Conservation (phyloP, 53 echinoderm and acorn worm genomes). For the Stichopus horrens region DNA sequence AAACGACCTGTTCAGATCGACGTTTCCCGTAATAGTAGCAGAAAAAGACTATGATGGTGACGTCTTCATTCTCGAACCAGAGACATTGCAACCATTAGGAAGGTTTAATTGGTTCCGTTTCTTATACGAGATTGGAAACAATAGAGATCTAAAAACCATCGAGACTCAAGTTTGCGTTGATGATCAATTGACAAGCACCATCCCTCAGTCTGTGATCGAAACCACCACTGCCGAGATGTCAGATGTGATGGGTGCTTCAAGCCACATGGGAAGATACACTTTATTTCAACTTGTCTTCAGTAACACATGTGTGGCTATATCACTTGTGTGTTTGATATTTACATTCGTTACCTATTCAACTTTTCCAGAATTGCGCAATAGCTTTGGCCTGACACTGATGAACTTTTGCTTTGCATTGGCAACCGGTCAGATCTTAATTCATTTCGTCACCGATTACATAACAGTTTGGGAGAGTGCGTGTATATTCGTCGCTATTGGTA, state of each 20-base stretch:
- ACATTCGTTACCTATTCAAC: constrained; percentile 43
- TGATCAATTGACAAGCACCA: background rate
- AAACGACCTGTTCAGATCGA: background rate
- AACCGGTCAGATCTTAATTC: constrained; percentile 25
- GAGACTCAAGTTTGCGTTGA: background rate
- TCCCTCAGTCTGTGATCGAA: background rate
- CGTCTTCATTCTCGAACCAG: background rate
- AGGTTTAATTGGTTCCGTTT: background rate
- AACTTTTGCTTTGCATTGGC: constrained; percentile 37
- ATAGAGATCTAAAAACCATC: background rate
- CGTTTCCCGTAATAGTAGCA: background rate
- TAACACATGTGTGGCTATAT: constrained; percentile 38
- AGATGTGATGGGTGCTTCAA: background rate
- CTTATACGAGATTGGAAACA: background rate
- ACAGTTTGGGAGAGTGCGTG: constrained; percentile 45
- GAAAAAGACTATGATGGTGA: background rate
- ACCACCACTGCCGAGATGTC: background rate
- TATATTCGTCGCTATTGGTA: constrained; percentile 5
- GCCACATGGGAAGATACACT: background rate
- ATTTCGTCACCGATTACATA: constrained; percentile 48
- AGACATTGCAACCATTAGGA: background rate
- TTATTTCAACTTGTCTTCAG: constrained; percentile 14
- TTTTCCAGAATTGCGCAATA: constrained; percentile 39
- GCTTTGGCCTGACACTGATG: constrained; percentile 52
- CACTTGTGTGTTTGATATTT: constrained; percentile 36